Evolutionary conservation across 2,113 vertebrate species (phyloP), one percentile per base, ranked within the genome.

Genomic region (Peromyscus californicus): DNA sequence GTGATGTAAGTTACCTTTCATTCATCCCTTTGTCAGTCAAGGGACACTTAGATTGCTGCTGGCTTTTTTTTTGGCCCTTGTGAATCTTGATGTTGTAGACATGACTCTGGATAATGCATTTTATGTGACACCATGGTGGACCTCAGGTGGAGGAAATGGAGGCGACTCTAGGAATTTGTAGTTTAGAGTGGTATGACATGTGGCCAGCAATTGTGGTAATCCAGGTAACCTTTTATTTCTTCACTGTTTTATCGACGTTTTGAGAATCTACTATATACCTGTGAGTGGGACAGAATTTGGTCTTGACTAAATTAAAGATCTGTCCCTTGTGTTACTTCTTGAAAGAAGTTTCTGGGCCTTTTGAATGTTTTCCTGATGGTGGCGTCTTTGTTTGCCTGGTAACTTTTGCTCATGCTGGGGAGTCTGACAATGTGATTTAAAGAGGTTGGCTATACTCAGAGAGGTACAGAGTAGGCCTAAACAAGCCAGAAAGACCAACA

Each of bases 301-400:
- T 57, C 36, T 80, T 93, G 54, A 11, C 19, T 42, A 74, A 75
- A 39, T 48, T 72, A 31, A 48, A 74, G 9, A 29, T 57, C 57
- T 67, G 59, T 45, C 33, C 59, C 80, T 75, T 29, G 29, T 5
- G n/a, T 69, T 78, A 75, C 67, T 31, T 91, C 61, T 69, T 54
- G 51, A 61, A 93, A 45, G 36, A n/a, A 57, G 57, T 22, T 9
- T 65, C 93, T 80, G 10, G 45, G 31, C 33, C 24, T 12, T n/a
- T 31, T 39, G 24, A 45, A n/a, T 17, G 39, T 22, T 90, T 45
- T 12, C 26, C 36, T 72, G n/a, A 11, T 51, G 48, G 16, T 51
- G 59, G 12, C 42, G 26, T 65, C 42, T 95, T 92, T 89, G 33
- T 88, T 72, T 96, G 29, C 82, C 82, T 85, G 29, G n/a, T 33